Percentiles rank a stretch among this genome's conserved stretches.
These are phyloP conservation scores for Sapayoa aenigma DNA, from an alignment of 2,113 vertebrate genomes.

Conservation along the genomic window DNA sequence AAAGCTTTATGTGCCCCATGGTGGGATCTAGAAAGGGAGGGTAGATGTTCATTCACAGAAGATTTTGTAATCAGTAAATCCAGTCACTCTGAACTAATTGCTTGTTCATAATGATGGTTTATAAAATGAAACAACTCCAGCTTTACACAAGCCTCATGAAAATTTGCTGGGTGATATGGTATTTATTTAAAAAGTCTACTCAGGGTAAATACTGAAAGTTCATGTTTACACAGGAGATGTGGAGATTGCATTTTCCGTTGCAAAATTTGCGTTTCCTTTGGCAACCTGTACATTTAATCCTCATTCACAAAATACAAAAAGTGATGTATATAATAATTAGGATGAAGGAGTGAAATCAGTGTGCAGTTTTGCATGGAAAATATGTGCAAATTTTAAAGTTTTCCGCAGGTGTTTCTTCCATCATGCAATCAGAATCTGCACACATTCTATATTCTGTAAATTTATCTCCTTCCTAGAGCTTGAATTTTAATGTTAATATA, in stretches of 20 bases:
- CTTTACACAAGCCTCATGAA: neutral
- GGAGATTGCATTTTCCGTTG: neutral
- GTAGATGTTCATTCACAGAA: neutral
- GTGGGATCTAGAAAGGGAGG: neutral
- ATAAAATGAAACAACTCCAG: neutral
- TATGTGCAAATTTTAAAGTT: neutral
- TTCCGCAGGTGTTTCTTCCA: neutral
- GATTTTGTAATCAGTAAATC: slow-evolving; percentile 8
- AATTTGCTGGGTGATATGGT: neutral
- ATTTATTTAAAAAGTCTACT: slow-evolving; percentile 19
- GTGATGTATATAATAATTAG: neutral
- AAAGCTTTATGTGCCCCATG: neutral
- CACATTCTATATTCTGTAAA: neutral
- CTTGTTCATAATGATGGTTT: neutral
- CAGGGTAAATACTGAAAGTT: neutral
- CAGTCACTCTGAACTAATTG: slow-evolving; percentile 4
- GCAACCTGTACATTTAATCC: neutral
- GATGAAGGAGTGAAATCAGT: neutral
- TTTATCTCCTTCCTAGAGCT: neutral
- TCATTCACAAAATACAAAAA: neutral
- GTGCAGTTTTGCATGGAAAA: neutral
- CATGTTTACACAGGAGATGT: neutral
- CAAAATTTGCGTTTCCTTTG: neutral
- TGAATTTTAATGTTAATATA: neutral
- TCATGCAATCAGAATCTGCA: neutral